Percentiles rank a stretch among this genome's conserved stretches.
These are phyloP conservation scores for Onychomys arenicola DNA, from an alignment of 2,797 vertebrate genomes.

Conservation along the genomic window DNA sequence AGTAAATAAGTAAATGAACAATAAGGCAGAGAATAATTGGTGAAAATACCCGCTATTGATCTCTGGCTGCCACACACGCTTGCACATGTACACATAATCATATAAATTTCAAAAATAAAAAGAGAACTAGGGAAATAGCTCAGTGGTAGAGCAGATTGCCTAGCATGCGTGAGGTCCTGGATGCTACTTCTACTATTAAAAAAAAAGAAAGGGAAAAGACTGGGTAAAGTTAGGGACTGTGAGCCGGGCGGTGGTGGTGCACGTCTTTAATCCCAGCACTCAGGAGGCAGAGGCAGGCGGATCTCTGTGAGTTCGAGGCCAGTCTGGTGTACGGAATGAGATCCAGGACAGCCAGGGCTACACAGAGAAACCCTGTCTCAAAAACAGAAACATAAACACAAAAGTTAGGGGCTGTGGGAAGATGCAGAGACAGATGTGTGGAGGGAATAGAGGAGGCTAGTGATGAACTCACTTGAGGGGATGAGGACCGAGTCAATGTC, in stretches of 20 bases:
- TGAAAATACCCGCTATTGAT: no score
- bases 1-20: not conserved
- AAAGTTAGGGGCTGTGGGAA: not conserved
- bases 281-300: not conserved
- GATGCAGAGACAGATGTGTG: not conserved
- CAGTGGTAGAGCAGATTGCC: not conserved
- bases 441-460: not conserved
- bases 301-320: not conserved
- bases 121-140: not conserved
- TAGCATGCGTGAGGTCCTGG: not conserved
- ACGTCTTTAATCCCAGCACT: not conserved
- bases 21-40: not conserved
- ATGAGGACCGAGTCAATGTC: not conserved
- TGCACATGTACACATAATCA: not conserved
- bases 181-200: not conserved
- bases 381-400: not conserved
- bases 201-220: no score
- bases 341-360: not conserved
- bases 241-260: not conserved
- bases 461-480: not conserved
- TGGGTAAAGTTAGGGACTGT: no score
- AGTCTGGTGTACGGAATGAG: not conserved
- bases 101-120: not conserved
- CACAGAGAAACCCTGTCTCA: not conserved
- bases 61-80: no score